Percentiles rank a stretch among this genome's conserved stretches.
These are phyloP conservation scores for Drosophila bunnanda DNA, from an alignment of 2,888 invertebrate species.

Conservation along the genomic window DNA sequence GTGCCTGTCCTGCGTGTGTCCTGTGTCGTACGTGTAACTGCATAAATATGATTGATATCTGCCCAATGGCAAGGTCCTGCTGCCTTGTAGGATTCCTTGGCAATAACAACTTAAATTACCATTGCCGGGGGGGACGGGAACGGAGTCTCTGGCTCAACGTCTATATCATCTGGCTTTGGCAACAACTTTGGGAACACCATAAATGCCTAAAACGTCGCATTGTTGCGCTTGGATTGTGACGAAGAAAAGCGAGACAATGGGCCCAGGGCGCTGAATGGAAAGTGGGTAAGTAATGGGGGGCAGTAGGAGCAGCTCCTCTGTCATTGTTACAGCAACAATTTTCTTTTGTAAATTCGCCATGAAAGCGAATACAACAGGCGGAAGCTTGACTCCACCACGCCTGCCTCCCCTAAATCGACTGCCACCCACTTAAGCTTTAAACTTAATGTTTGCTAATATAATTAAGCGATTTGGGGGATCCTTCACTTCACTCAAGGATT, in stretches of 20 bases:
- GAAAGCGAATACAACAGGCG: slow-evolving; percentile 17
- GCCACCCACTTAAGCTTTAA: slow-evolving; percentile 41
- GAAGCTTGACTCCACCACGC: slow-evolving; percentile 6
- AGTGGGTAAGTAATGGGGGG: slow-evolving; percentile 7
- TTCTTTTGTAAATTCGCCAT: slow-evolving; percentile 38
- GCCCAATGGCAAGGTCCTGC: slow-evolving; percentile 12
- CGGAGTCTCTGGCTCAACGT: slow-evolving; percentile 3
- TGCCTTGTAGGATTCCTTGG: slow-evolving; percentile 4
- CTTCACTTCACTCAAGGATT: slow-evolving; percentile 46
- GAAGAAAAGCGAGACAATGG: slow-evolving; percentile 50
- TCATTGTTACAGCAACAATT: slow-evolving; percentile 51
- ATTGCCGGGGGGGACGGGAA: slow-evolving; percentile 1
- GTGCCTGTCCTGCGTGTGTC: slow-evolving; percentile 25
- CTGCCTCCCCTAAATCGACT: background rate
- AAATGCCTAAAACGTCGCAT: slow-evolving; percentile 49
- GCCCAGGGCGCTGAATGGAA: slow-evolving; percentile 21
- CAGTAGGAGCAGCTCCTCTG: background rate
- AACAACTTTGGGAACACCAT: slow-evolving; percentile 37
- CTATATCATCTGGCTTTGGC: slow-evolving; percentile 32
- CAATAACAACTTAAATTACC: slow-evolving; percentile 47
- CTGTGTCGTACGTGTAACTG: slow-evolving; percentile 52
- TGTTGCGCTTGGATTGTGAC: slow-evolving; percentile 51
- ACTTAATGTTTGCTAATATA: slow-evolving; percentile 62
- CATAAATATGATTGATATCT: slow-evolving; percentile 69
- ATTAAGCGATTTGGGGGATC: slow-evolving; percentile 62